phyloP scores from a whole-genome alignment of 1,140 invertebrate species.

The Magallana gigas region DNA sequence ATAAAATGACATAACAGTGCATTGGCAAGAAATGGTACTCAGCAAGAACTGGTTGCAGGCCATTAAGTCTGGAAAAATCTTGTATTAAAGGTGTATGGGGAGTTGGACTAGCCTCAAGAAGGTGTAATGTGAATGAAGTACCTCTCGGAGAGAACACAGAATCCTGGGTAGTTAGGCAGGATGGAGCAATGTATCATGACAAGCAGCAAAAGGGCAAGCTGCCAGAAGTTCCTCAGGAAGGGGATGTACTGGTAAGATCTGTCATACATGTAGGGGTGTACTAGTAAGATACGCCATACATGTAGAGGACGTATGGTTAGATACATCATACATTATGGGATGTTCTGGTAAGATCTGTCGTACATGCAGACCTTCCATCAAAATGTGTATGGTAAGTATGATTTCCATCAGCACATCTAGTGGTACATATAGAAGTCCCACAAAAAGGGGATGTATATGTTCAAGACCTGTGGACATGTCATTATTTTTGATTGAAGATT shows the following conservation, averaged over 20 bases:
- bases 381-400: no score
- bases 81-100: slow-evolving; percentile 88
- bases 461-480: not conserved
- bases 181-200: slow-evolving; percentile 92
- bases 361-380: no score
- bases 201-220: slow-evolving; percentile 89
- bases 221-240: slow-evolving; percentile 87
- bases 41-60: no score
- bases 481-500: no score
- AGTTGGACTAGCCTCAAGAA: slow-evolving; percentile 93
- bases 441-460: not conserved
- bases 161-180: slow-evolving; percentile 95
- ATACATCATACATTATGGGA: no score
- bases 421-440: slow-evolving; percentile 2
- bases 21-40: slow-evolving; percentile 5
- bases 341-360: no score
- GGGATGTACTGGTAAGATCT: slow-evolving; percentile 91
- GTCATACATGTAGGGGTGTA: no score
- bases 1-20: no score
- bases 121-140: slow-evolving; percentile 90
- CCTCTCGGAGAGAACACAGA: slow-evolving; percentile 92
- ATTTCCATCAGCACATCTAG: no score
- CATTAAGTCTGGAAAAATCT: no score
- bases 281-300: no score
- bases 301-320: no score